phyloP scores from a whole-genome alignment of 2,888 invertebrate species.

The Eristalinus sepulchralis region DNA sequence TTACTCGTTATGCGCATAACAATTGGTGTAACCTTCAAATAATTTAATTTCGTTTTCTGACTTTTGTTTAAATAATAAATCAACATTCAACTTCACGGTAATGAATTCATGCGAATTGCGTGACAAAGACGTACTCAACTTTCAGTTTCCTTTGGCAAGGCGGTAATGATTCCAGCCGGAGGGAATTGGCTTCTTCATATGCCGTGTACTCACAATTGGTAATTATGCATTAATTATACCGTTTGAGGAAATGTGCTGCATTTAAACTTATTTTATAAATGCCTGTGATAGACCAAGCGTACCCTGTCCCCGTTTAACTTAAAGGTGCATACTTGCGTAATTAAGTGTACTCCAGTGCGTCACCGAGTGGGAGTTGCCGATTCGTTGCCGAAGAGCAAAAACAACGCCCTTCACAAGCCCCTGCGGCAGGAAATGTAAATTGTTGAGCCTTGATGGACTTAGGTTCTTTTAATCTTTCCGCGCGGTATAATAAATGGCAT shows the following conservation, averaged over 20 bases:
- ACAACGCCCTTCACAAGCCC: background rate
- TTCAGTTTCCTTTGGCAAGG: slow-evolving; percentile 43
- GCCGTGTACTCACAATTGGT: slow-evolving; percentile 11
- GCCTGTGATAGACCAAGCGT: slow-evolving; percentile 6
- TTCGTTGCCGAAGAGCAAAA: slow-evolving; percentile 10
- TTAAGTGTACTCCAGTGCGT: background rate
- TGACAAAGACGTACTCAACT: slow-evolving; percentile 48
- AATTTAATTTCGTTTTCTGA: background rate
- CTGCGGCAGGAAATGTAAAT: background rate
- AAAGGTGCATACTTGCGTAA: slow-evolving; percentile 18
- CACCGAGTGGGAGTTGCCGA: background rate
- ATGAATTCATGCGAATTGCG: slow-evolving; percentile 51
- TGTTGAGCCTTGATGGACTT: background rate
- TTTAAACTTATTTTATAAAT: slow-evolving; percentile 41
- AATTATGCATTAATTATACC: slow-evolving; percentile 54
- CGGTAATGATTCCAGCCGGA: slow-evolving; percentile 28
- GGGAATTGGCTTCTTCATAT: slow-evolving; percentile 28
- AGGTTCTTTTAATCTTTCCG: background rate
- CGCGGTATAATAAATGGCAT: background rate
- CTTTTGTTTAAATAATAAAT: background rate
- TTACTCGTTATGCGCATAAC: background rate
- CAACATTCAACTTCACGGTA: slow-evolving; percentile 21
- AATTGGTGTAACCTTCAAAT: background rate
- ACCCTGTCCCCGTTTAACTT: slow-evolving; percentile 34
- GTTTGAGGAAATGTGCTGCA: slow-evolving; percentile 29